Evolutionary conservation across 2,797 vertebrate species (phyloP).

Genomic region (Pampus argenteus): DNA sequence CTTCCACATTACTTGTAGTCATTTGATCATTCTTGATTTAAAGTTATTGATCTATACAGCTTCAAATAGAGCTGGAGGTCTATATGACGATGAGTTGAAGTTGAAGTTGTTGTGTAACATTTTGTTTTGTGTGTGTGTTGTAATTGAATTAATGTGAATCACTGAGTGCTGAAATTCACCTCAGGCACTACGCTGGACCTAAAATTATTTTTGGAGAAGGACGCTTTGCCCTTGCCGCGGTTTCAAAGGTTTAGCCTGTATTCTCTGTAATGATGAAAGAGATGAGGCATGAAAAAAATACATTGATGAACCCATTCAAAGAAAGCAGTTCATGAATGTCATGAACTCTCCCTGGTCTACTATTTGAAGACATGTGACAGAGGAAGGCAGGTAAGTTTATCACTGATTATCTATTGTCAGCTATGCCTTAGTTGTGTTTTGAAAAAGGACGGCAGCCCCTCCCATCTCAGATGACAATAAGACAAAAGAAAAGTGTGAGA

Average conservation of each 20-base stretch:
- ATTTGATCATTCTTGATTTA: background rate
- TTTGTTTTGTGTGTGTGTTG: background rate
- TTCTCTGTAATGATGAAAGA: slow-evolving; percentile 18
- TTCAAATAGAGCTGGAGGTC: background rate
- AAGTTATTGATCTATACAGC: background rate
- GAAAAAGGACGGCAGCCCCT: slow-evolving; percentile 9
- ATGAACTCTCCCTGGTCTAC: background rate
- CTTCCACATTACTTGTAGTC: background rate
- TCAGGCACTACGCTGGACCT: slow-evolving; percentile 29
- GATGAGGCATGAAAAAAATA: background rate
- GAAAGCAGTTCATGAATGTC: background rate
- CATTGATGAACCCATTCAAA: slow-evolving; percentile 7
- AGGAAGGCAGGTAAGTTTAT: slow-evolving; percentile 1
- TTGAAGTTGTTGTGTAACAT: background rate
- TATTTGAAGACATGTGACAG: slow-evolving; percentile 8
- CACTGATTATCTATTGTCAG: slow-evolving; percentile 11
- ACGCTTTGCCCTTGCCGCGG: slow-evolving; percentile 25
- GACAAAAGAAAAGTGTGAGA: background rate
- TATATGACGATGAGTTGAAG: background rate
- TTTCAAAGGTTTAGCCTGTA: slow-evolving; percentile 18
- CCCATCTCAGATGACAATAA: background rate
- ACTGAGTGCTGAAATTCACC: slow-evolving; percentile 15
- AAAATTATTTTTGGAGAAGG: slow-evolving; percentile 40
- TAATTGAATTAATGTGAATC: slow-evolving; percentile 1
- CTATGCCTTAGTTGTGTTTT: slow-evolving; percentile 17